Evolutionary conservation across 2,113 vertebrate species (phyloP).

Genomic region (Marmota flaviventris): DNA sequence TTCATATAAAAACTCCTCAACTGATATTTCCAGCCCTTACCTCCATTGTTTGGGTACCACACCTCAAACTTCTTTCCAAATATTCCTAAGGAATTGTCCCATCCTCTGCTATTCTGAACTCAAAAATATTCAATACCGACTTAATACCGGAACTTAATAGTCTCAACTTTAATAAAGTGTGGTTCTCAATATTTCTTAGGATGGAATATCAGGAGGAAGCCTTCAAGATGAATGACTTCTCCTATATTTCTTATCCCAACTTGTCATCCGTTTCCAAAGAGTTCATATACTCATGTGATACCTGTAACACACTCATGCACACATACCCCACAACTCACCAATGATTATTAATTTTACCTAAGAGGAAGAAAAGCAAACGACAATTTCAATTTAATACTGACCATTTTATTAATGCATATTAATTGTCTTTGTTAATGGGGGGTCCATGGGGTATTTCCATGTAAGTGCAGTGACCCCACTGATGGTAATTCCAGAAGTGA

Average conservation of each 20-base stretch:
- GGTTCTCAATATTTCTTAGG: background rate
- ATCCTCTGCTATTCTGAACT: background rate
- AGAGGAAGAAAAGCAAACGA: background rate
- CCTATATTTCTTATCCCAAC: background rate
- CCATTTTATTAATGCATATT: background rate
- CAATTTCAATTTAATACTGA: background rate
- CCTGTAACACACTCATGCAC: background rate
- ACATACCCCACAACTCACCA: background rate
- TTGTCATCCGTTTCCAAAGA: background rate
- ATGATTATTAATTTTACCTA: background rate
- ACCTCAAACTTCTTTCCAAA: background rate
- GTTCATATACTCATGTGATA: background rate
- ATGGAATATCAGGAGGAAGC: background rate
- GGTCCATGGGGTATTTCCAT: background rate
- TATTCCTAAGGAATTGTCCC: background rate
- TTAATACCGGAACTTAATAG: background rate
- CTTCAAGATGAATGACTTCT: background rate
- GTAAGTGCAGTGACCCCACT: too few species aligned
- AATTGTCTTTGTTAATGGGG: background rate
- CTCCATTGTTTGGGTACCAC: background rate
- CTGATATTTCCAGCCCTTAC: background rate
- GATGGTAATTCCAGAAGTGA: background rate
- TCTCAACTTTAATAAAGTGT: background rate
- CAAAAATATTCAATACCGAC: background rate
- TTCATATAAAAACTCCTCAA: background rate